Base-by-base conservation (phyloP, 2,113 vertebrate species). In the Microcebus jonahi region DNA sequence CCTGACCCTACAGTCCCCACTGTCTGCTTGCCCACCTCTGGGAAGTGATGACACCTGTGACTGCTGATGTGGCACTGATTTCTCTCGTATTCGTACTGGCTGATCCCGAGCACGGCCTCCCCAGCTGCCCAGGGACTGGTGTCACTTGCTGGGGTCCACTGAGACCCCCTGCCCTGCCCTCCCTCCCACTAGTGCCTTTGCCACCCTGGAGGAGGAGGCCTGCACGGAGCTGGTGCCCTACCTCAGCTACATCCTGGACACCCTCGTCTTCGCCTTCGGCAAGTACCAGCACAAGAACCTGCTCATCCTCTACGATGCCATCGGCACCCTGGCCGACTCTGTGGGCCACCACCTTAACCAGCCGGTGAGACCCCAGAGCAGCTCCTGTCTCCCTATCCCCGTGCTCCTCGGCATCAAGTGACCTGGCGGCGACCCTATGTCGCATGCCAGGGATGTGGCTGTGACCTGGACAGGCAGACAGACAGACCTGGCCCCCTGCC, bases 261-360 rank as follows among this genome's bases (percentile, higher is more conserved):
- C 99, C 0, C 97, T 99, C 20, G 99, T 99, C n/a, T 99, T 99
- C 25, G 99, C 99, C 75, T 99, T 99, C 4, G 99, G 99, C 70
- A 99, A 99, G 80, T 99, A 99, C 98, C 99, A 99, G 98, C 99
- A 99, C 98, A 99, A 99, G 98, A 99, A 99, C 97, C 98, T 99
- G 65, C 99, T 99, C 27, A 99, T 99, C 97, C 99, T 99, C 53
- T 99, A 99, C 0, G 99, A 99, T 0, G 99, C 99, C 95, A 99
- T 99, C 3, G 99, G 99, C 57, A 99, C 99, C 0, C 96, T 99
- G 83, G 99, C 99, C 0, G 99, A 99, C 98, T 99, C 99, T 0
- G 99, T 99, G 96, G 99, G 99, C 61, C 99, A 99, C 95, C 99
- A 99, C 97, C 99, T 99, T 96, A 99, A 99, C 98, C 99, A 99